Evolutionary conservation across 2,113 vertebrate species (phyloP).

Genomic region (Pedionomus torquatus): DNA sequence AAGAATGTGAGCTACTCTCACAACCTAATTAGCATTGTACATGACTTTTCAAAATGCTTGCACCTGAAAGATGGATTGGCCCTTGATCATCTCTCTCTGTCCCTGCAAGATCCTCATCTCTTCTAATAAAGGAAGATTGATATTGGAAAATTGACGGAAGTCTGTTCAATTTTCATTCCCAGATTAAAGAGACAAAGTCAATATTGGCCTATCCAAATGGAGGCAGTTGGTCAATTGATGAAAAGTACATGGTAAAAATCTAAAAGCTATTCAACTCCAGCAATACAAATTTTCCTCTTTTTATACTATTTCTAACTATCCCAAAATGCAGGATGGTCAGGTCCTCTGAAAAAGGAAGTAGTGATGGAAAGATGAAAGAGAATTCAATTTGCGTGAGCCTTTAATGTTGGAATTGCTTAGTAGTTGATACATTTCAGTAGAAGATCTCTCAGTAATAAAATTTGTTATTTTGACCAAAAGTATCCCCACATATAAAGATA

Average conservation of each 20-base stretch:
- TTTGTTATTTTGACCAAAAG: neutral
- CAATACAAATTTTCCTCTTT: neutral
- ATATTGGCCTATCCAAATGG: neutral
- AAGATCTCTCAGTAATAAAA: neutral
- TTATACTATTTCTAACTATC: neutral
- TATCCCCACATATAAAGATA: neutral
- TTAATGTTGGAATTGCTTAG: neutral
- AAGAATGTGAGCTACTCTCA: neutral
- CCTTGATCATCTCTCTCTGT: neutral
- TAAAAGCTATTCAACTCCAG: neutral
- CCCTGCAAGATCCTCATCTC: neutral
- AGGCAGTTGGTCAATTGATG: neutral
- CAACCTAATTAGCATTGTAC: neutral
- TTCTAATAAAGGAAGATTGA: neutral
- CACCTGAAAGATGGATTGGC: neutral
- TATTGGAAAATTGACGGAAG: neutral
- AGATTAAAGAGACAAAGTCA: neutral
- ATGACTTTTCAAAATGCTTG: neutral
- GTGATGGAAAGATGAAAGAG: neutral
- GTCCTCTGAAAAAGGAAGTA: neutral
- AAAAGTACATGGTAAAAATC: neutral
- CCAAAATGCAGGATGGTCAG: neutral
- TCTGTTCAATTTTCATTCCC: neutral
- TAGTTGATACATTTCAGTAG: neutral
- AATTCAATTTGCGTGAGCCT: neutral